Conservation (phyloP, 2,888 invertebrate genomes). For the Agapostemon virescens region DNA sequence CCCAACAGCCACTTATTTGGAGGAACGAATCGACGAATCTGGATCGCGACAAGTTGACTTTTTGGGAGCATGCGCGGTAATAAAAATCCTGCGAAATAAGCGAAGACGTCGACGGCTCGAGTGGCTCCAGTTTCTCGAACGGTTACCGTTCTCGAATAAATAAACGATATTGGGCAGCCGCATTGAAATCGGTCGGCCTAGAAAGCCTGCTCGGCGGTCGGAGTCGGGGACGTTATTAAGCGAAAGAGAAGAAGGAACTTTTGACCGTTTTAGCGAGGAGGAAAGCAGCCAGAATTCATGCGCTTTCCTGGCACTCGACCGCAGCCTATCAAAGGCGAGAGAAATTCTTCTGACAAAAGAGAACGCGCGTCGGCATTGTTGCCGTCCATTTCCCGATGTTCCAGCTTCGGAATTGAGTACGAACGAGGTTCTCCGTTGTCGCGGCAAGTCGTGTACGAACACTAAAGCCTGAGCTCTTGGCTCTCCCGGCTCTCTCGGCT, state of each 20-base stretch:
- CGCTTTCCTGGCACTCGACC: slow-evolving; percentile 5
- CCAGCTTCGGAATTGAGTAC: slow-evolving; percentile 48
- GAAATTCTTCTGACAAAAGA: slow-evolving; percentile 23
- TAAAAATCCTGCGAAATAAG: too few species aligned
- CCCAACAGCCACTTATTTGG: too few species aligned
- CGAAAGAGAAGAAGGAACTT: slow-evolving; percentile 2
- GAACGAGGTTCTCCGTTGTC: slow-evolving; percentile 30
- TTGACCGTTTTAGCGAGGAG: slow-evolving; percentile 3
- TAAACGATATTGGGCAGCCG: not conserved
- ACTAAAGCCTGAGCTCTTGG: slow-evolving; percentile 22
- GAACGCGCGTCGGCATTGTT: slow-evolving; percentile 29
- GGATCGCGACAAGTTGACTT: too few species aligned
- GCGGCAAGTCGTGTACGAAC: slow-evolving; percentile 43
- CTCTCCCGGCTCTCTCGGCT: too few species aligned
- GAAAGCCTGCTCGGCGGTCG: not conserved
- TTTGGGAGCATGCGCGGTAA: too few species aligned
- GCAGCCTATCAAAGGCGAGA: slow-evolving; percentile 8
- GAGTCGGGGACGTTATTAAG: not conserved
- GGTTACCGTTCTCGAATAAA: too few species aligned
- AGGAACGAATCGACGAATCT: too few species aligned
- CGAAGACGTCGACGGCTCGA: too few species aligned
- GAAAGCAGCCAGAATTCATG: not conserved
- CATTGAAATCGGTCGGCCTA: not conserved
- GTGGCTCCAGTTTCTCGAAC: too few species aligned
- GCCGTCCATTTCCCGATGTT: slow-evolving; percentile 15